Conservation (phyloP, 2,113 vertebrate species). For the Odontesthes bonariensis region DNA sequence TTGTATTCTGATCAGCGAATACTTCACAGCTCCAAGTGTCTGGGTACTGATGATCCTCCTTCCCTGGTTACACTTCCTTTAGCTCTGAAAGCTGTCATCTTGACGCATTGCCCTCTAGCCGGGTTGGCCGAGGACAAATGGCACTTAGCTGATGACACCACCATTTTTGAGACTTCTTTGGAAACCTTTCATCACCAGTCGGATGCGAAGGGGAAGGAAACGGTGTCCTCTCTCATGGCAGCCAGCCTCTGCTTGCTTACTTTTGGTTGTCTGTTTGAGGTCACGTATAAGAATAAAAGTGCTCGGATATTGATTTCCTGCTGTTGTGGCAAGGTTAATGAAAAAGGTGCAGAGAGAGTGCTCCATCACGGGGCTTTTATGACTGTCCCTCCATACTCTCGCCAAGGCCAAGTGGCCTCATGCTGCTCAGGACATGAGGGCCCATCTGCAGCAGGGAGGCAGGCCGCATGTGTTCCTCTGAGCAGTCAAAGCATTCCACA, state of each 20-base stretch:
- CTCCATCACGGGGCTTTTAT: constrained; percentile 67
- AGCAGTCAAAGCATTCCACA: constrained; percentile 18
- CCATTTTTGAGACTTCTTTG: constrained; percentile 52
- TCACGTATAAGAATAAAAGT: constrained; percentile 29
- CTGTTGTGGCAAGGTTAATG: constrained; percentile 76
- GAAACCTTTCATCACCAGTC: constrained; percentile 62
- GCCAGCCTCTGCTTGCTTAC: constrained; percentile 38
- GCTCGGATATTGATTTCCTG: constrained; percentile 75
- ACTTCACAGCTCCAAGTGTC: constrained; percentile 28
- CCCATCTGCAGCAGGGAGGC: constrained; percentile 15
- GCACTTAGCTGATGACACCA: constrained; percentile 78
- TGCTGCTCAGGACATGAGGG: constrained; percentile 29
- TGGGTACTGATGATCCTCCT: constrained; percentile 39
- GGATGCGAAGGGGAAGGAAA: constrained; percentile 8
- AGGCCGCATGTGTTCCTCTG: constrained; percentile 30
- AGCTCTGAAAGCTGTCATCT: constrained; percentile 55
- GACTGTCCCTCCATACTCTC: constrained; percentile 21
- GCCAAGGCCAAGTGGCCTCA: constrained; percentile 46
- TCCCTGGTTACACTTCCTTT: constrained; percentile 35
- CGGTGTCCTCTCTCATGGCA: not conserved
- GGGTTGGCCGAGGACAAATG: constrained; percentile 70
- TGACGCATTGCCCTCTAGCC: constrained; percentile 66
- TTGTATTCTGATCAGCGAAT: constrained; percentile 50
- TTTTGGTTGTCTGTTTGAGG: constrained; percentile 68
- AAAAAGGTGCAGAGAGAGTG: constrained; percentile 55